Conservation (phyloP, 2,797 vertebrate genomes). For the Eupleurogrammus muticus region DNA sequence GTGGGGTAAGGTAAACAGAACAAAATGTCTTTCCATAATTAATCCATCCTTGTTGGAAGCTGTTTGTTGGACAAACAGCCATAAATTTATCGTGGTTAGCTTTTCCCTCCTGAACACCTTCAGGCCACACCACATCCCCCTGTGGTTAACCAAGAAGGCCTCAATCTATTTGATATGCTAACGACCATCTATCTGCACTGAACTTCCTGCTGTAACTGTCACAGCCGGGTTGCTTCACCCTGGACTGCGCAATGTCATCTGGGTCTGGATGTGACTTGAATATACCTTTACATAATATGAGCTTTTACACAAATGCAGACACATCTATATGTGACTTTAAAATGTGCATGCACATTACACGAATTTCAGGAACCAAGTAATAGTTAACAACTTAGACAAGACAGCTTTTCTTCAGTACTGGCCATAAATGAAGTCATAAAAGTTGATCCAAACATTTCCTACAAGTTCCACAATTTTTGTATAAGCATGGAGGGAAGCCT, state of each 20-base stretch:
- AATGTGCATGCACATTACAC: no score
- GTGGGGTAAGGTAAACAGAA: no score
- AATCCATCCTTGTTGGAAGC: neutral
- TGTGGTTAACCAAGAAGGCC: slow-evolving; percentile 21
- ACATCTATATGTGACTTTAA: no score
- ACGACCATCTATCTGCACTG: neutral
- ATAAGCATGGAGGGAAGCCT: no score
- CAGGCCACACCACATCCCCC: slow-evolving; percentile 32
- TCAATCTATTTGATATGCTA: slow-evolving; percentile 18
- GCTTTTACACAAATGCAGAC: neutral
- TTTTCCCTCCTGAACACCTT: slow-evolving; percentile 15
- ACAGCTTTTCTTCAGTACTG: no score
- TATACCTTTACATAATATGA: neutral
- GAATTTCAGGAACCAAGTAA: no score
- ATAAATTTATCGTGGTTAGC: neutral
- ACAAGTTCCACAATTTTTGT: no score
- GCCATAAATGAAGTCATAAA: no score
- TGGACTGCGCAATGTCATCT: slow-evolving; percentile 1
- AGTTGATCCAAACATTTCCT: no score
- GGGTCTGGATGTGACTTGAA: neutral
- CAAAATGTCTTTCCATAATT: no score
- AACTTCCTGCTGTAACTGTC: slow-evolving; percentile 36
- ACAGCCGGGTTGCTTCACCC: slow-evolving; percentile 4
- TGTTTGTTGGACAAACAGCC: neutral
- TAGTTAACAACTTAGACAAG: no score